These are phyloP conservation scores for Hydriomena furcata DNA, from an alignment of 2,888 invertebrate genomes.

Conservation along the genomic window DNA sequence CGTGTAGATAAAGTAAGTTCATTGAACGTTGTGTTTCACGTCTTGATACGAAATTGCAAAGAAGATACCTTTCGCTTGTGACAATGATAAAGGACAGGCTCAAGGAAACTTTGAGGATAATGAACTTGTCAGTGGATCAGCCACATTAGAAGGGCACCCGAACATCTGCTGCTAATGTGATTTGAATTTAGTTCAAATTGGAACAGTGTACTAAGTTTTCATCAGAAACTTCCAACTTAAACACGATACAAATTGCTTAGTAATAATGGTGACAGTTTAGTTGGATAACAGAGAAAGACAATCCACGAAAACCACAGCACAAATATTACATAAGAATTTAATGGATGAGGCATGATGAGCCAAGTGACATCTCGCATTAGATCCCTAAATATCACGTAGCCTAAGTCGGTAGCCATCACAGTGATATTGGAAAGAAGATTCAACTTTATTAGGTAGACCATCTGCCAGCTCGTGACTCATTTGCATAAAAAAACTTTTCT, in stretches of 20 bases:
- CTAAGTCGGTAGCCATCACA: conserved; percentile 17
- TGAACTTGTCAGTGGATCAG: conserved; percentile 47
- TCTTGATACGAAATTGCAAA: background rate
- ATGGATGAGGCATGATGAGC: too few relatives aligned
- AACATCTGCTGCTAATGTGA: conserved; percentile 46
- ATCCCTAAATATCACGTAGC: conserved; percentile 9
- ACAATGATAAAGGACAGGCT: conserved; percentile 40
- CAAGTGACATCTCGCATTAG: too few relatives aligned
- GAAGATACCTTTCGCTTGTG: conserved; percentile 14
- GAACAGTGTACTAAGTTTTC: conserved; percentile 10
- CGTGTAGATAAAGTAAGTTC: too few relatives aligned
- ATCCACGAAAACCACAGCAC: background rate
- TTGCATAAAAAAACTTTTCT: conserved; percentile 28
- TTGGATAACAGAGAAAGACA: background rate
- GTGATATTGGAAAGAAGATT: conserved; percentile 23
- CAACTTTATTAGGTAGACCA: conserved; percentile 20
- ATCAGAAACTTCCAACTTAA: conserved; percentile 7
- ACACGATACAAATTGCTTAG: conserved; percentile 6
- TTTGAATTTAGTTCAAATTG: conserved; percentile 40
- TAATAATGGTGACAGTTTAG: background rate
- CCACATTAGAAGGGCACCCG: conserved; percentile 41
- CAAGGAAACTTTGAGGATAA: conserved; percentile 39
- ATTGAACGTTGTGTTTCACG: background rate
- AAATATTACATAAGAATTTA: too few relatives aligned
- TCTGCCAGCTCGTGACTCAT: conserved; percentile 28